Conservation (phyloP, 2,888 invertebrate genomes). For the Schrankia costaestrigalis region DNA sequence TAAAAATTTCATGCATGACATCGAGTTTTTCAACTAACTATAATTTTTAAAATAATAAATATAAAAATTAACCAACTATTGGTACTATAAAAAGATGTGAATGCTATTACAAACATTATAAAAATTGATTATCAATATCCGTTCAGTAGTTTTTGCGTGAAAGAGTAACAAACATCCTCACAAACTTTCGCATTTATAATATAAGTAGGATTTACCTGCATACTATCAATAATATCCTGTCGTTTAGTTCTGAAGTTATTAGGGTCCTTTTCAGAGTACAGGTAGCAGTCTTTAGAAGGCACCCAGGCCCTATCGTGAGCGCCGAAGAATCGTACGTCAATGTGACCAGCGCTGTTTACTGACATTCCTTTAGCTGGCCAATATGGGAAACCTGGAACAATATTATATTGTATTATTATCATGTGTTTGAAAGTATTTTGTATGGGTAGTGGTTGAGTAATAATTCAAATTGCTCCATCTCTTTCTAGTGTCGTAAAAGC, state of each 20-base stretch:
- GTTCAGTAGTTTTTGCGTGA: neutral
- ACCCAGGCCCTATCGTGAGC: conserved; percentile 97
- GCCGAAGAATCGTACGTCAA: conserved; percentile 97
- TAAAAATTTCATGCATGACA: no score
- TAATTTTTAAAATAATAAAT: no score
- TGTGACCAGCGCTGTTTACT: conserved; percentile 82
- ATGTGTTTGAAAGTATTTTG: no score
- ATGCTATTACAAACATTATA: no score
- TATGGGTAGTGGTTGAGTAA: no score
- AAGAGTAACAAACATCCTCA: neutral
- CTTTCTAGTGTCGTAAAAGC: no score
- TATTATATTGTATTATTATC: neutral
- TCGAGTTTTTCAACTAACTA: no score
- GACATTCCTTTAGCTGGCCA: conserved; percentile 98
- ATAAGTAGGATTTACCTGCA: conserved; percentile 49
- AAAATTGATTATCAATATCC: no score
- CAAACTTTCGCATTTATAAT: neutral
- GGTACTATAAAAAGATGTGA: no score
- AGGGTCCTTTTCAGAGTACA: conserved; percentile 89
- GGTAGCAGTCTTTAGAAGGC: conserved; percentile 89
- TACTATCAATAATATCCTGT: conserved; percentile 68
- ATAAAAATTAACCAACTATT: no score
- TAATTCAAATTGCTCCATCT: no score
- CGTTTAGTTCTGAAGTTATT: conserved; percentile 82
- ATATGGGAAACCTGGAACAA: conserved; percentile 88